phyloP scores from a whole-genome alignment of 2,888 invertebrate species.

The Sphaerophoria taeniata region DNA sequence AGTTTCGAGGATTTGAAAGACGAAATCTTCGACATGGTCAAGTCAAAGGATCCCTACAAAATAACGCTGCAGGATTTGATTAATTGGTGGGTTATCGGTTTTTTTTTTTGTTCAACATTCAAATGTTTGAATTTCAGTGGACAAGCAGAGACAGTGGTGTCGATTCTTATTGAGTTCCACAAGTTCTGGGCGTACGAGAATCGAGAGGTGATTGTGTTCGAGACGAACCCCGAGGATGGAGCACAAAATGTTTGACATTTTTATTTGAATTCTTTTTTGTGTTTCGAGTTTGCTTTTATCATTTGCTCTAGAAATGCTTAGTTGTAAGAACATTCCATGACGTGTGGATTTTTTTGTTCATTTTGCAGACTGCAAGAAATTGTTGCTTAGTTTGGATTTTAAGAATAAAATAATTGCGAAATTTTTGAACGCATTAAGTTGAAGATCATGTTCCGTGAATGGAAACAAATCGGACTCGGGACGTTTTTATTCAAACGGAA shows the following conservation, averaged over 20 bases:
- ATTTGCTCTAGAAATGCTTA: background rate
- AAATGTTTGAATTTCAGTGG: slow-evolving; percentile 85
- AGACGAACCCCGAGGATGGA: slow-evolving; percentile 81
- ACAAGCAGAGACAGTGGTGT: slow-evolving; percentile 96
- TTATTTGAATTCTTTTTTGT: background rate
- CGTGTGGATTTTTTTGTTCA: slow-evolving; percentile 3
- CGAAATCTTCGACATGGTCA: slow-evolving; percentile 99
- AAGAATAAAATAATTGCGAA: background rate
- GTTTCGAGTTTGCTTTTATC: background rate
- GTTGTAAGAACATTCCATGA: slow-evolving; percentile 65
- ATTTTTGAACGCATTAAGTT: no score
- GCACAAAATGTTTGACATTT: slow-evolving; percentile 79
- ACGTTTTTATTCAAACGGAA: no score
- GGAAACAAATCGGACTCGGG: no score
- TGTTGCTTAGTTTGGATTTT: background rate
- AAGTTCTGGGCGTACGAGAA: slow-evolving; percentile 99
- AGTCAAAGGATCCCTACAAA: slow-evolving; percentile 91
- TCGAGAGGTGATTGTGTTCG: slow-evolving; percentile 90
- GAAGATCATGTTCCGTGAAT: no score
- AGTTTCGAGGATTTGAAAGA: slow-evolving; percentile 97
- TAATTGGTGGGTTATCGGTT: slow-evolving; percentile 84
- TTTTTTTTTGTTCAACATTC: slow-evolving; percentile 13
- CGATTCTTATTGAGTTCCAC: slow-evolving; percentile 96
- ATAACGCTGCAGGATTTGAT: slow-evolving; percentile 95
- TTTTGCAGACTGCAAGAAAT: background rate